These are phyloP conservation scores for Pyrochroa serraticornis DNA, from an alignment of 2,888 invertebrate genomes.

Conservation along the genomic window DNA sequence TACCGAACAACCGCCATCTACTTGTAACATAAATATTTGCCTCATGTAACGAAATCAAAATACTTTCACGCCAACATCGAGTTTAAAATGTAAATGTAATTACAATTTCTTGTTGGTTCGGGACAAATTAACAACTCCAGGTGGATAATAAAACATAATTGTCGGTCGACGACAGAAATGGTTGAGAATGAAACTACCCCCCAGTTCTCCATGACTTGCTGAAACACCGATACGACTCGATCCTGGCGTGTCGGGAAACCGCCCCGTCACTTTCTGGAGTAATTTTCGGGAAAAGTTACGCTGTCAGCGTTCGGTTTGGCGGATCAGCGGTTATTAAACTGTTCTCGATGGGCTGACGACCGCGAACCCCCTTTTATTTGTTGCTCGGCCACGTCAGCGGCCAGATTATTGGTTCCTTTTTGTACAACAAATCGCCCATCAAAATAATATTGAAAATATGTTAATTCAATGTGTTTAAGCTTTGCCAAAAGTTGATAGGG, in stretches of 20 bases:
- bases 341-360: no score
- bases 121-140: no score
- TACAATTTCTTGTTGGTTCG: slow-evolving; percentile 1
- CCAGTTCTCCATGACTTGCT: not conserved
- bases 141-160: no score
- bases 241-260: not conserved
- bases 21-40: slow-evolving; percentile 20
- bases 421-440: no score
- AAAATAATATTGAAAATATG: no score
- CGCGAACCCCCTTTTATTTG: not conserved
- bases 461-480: no score
- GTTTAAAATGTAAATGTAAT: slow-evolving; percentile 16
- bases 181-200: not conserved
- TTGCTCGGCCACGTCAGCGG: not conserved
- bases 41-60: slow-evolving; percentile 20
- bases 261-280: slow-evolving; percentile 20
- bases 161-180: not conserved
- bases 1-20: slow-evolving; percentile 18
- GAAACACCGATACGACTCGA: slow-evolving; percentile 7
- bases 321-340: no score
- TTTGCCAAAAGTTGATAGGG: no score
- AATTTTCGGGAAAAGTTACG: slow-evolving; percentile 28
- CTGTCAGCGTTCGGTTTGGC: slow-evolving; percentile 19
- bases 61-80: not conserved
- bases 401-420: no score